Conservation (phyloP, 2,888 invertebrate genomes). For the Philonicus albiceps region DNA sequence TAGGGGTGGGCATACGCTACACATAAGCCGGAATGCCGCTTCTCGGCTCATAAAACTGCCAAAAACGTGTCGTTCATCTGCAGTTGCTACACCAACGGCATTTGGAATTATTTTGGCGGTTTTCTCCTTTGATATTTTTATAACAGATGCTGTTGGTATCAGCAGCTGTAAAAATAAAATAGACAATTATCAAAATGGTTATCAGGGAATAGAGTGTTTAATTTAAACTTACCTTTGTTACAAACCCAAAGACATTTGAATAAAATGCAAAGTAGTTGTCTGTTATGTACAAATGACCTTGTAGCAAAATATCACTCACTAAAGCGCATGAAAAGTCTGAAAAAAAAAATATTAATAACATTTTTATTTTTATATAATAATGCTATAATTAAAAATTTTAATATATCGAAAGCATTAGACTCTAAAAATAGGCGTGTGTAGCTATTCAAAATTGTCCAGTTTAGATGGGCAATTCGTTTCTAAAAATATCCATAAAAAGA, state of each 20-base stretch:
- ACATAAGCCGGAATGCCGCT: constrained; percentile 86
- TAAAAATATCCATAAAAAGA: too few species aligned
- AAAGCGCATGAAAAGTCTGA: constrained; percentile 91
- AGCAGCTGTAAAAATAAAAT: constrained; percentile 70
- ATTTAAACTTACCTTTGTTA: constrained; percentile 78
- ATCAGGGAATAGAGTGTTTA: not conserved
- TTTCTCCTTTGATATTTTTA: constrained; percentile 90
- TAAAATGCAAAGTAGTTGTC: constrained; percentile 96
- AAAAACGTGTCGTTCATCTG: constrained; percentile 86
- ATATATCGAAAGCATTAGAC: too few species aligned
- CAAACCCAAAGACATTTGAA: constrained; percentile 94
- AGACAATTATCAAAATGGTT: not conserved
- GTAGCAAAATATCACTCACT: constrained; percentile 89
- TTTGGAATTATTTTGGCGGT: constrained; percentile 94
- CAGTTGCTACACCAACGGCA: constrained; percentile 84
- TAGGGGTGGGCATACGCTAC: constrained; percentile 78
- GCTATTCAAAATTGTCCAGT: too few species aligned
- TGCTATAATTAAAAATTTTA: not conserved
- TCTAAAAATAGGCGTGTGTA: not conserved
- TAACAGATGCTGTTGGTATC: constrained; percentile 85
- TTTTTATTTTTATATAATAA: not conserved
- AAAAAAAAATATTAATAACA: not conserved
- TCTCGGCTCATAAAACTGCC: constrained; percentile 90
- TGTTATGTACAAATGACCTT: constrained; percentile 93
- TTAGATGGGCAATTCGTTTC: too few species aligned